Percentiles rank a stretch among this genome's conserved stretches.
phyloP scores from a whole-genome alignment of 2,797 vertebrate species.

The Chloroceryle inda region DNA sequence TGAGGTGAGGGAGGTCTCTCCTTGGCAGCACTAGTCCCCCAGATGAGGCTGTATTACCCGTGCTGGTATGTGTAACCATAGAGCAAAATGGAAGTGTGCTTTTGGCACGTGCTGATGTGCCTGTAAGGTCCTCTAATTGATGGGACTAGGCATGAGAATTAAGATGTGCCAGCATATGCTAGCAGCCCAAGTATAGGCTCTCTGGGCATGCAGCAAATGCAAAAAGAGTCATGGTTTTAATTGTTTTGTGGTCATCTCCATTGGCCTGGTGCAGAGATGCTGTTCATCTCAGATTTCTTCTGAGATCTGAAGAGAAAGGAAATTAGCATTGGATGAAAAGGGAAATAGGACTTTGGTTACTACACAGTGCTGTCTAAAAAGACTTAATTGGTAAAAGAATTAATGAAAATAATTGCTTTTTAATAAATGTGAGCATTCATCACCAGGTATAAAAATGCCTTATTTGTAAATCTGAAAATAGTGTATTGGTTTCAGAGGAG shows the following conservation, averaged over 20 bases:
- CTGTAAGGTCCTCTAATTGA: neutral
- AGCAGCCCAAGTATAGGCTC: neutral
- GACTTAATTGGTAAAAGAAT: neutral
- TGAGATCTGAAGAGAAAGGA: neutral
- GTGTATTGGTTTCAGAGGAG: neutral
- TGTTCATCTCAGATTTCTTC: neutral
- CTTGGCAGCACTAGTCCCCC: neutral
- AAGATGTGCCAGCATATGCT: neutral
- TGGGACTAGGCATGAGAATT: neutral
- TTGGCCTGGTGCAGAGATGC: neutral
- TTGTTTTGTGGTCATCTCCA: neutral
- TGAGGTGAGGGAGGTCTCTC: neutral
- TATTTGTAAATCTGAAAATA: neutral
- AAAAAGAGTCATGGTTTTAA: neutral
- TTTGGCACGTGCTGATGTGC: neutral
- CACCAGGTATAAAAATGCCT: neutral
- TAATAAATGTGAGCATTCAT: neutral
- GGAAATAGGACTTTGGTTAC: neutral
- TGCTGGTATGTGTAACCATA: fast-evolving
- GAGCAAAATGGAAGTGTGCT: neutral
- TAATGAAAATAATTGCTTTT: neutral
- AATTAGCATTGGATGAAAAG: neutral
- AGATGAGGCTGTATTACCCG: neutral
- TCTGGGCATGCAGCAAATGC: neutral
- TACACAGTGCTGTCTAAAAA: neutral